Percentiles rank a stretch among this genome's conserved stretches.
These are phyloP conservation scores for Nettapus auritus DNA, from an alignment of 2,113 vertebrate species.

Conservation along the genomic window DNA sequence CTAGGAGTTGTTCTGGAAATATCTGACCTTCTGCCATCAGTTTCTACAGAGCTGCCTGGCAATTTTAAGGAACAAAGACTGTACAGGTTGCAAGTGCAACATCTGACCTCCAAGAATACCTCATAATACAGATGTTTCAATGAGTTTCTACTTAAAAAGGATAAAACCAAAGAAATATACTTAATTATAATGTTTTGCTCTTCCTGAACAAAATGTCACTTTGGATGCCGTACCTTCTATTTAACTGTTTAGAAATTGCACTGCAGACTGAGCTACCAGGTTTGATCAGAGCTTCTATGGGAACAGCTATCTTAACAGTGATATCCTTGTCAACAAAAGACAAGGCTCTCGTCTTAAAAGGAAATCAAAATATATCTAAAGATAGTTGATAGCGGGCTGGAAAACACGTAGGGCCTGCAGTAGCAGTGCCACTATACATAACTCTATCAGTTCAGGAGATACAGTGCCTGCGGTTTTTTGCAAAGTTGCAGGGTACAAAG, in stretches of 20 bases:
- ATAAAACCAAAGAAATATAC: neutral
- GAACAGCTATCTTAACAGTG: neutral
- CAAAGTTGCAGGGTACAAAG: neutral
- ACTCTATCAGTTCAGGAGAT: constrained; percentile 13
- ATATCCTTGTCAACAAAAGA: neutral
- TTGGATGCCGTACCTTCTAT: neutral
- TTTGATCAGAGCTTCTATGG: neutral
- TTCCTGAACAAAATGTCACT: neutral
- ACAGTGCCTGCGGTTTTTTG: constrained; percentile 14
- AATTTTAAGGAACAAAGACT: neutral
- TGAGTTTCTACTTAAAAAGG: neutral
- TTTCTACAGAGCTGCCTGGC: neutral
- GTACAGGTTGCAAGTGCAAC: neutral
- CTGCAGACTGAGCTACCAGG: neutral
- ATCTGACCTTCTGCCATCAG: neutral
- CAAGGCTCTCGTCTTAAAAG: neutral
- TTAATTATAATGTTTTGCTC: neutral
- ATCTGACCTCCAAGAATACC: neutral
- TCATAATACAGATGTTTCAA: neutral
- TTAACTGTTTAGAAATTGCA: neutral
- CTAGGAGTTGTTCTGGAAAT: neutral
- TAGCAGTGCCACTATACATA: constrained; percentile 2
- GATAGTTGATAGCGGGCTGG: neutral
- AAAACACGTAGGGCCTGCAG: constrained; percentile 2
- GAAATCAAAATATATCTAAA: constrained; percentile 41